Percentiles rank a stretch among this genome's conserved stretches.
These are phyloP conservation scores for Endomychus coccineus DNA, from an alignment of 2,888 invertebrate species.

Conservation along the genomic window DNA sequence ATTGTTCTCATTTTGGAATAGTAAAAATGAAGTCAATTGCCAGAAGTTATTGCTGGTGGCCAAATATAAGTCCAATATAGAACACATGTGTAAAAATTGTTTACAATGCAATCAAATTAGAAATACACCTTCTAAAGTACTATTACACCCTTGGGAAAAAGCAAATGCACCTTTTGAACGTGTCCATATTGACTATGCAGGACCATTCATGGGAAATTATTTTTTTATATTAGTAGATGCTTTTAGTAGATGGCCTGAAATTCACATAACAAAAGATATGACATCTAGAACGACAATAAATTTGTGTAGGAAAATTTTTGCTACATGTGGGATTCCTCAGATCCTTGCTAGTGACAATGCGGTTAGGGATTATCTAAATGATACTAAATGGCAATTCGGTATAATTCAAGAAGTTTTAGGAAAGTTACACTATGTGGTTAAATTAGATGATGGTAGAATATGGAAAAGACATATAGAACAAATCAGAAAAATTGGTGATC, in stretches of 20 bases:
- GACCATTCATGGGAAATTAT: not conserved
- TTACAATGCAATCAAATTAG: no score
- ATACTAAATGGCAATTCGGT: slow-evolving; percentile 22
- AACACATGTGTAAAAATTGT: no score
- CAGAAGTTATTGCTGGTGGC: no score
- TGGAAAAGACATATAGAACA: slow-evolving; percentile 22
- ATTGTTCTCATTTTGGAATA: no score
- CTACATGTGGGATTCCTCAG: slow-evolving; percentile 19
- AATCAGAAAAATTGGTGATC: no score
- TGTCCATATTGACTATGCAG: slow-evolving; percentile 1
- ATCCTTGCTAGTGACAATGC: no score
- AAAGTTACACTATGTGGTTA: slow-evolving; percentile 20
- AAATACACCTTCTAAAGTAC: not conserved
- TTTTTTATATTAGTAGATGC: slow-evolving; percentile 2
- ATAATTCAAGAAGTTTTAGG: slow-evolving; percentile 16
- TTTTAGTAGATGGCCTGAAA: slow-evolving; percentile 6
- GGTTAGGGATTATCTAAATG: slow-evolving; percentile 13
- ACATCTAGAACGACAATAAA: slow-evolving; percentile 1
- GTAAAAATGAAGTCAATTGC: no score
- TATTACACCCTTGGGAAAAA: slow-evolving; percentile 2
- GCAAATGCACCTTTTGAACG: not conserved
- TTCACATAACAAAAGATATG: slow-evolving; percentile 2
- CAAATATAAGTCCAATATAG: no score
- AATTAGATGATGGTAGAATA: slow-evolving; percentile 19
- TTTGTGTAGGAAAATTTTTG: not conserved